Conservation (phyloP, 2,888 invertebrate species). For the Blera fallax region DNA sequence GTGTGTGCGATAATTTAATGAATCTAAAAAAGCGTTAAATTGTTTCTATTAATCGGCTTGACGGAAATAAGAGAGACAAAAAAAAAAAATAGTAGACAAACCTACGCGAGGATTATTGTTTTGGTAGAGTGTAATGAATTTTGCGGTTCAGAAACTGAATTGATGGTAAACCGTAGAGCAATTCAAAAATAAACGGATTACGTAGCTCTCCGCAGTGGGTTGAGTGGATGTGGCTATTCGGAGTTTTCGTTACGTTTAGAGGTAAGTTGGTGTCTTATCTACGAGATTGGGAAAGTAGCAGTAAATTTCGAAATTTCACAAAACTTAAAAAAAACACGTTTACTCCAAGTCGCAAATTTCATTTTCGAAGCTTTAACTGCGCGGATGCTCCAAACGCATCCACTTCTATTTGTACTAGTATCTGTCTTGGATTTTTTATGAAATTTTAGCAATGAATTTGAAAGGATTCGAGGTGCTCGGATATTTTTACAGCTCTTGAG, state of each 20-base stretch:
- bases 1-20: slow-evolving; percentile 17
- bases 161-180: slow-evolving; percentile 21
- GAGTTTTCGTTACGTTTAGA: background rate
- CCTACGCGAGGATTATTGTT: slow-evolving; percentile 51
- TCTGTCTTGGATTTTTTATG: no score
- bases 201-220: slow-evolving; percentile 47
- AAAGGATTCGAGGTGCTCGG: no score
- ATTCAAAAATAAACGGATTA: slow-evolving; percentile 49
- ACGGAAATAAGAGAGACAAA: background rate
- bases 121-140: slow-evolving; percentile 49
- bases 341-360: no score
- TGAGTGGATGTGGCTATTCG: slow-evolving; percentile 33
- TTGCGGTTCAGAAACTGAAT: slow-evolving; percentile 39
- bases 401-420: no score
- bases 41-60: slow-evolving; percentile 52
- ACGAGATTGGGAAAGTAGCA: background rate
- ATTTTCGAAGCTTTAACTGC: no score
- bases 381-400: no score
- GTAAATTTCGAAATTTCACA: no score
- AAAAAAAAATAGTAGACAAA: slow-evolving; percentile 28
- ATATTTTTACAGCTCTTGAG: no score
- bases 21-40: slow-evolving; percentile 53
- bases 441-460: no score
- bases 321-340: no score
- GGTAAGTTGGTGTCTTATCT: slow-evolving; percentile 33